Base-by-base conservation (phyloP, 2,888 invertebrate genomes). In the Agrochola lychnidis region DNA sequence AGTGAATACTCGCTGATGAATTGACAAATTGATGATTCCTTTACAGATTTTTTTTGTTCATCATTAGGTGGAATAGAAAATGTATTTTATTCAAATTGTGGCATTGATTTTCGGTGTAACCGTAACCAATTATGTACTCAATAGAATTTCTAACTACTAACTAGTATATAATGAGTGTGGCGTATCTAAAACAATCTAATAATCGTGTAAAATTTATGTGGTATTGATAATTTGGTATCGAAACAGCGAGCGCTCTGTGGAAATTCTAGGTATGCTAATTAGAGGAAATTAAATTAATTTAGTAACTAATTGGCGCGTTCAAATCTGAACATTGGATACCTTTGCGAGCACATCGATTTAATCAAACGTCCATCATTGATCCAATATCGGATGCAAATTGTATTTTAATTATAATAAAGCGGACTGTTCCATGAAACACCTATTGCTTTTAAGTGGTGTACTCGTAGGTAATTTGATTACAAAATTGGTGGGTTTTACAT, bases 231-330 rank as follows among this genome's bases (percentile, higher is more conserved):
- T 82, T 87, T 68, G 25, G 69, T 74, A 83, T 80, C 62, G 68
- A 71, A 73, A 72, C 70, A 73, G 59, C 25, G 42, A 73, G 62
- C 36, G 42, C 71, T 76, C 61, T 48, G 68, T 73, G 79, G 77
- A 82, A 85, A 90, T 90, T 88, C 78, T 85, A 83, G 82, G 83
- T 86, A 90, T 89, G 89, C 89, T 90, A 91, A 91, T 91, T 87
- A 90, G 86, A 82, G 88, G 87, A 90, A 92, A 90, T 90, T 87
- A 90, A 91, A 90, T 92, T 91, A 92, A 92, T 91, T 91, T 90
- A 86, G 88, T 88, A 87, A 89, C 90, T 91, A 92, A 93, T 92
- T 92, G 90, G 84, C 74, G 73, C 78, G 86, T 89, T 90, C 90
- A 88, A 89, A 91, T 91, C 86, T 79, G 82, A 83, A 86, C 87